Evolutionary conservation across 2,113 vertebrate species (phyloP).

Genomic region (Leucopsar rothschildi): DNA sequence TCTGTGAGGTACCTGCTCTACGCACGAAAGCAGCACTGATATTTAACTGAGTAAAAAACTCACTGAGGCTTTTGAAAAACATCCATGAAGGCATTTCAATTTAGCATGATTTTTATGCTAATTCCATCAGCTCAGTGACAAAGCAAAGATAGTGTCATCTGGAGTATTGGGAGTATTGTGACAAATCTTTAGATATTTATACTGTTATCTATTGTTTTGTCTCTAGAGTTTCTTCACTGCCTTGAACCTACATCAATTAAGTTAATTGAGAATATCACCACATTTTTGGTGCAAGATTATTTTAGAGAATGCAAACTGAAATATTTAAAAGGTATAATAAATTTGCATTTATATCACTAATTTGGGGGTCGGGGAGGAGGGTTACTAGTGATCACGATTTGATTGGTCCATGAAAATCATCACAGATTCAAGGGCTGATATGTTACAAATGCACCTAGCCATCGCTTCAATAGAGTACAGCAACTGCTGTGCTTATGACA

Average conservation of each 20-base stretch:
- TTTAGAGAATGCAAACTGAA: background rate
- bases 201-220: background rate
- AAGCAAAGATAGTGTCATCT: background rate
- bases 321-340: background rate
- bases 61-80: background rate
- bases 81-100: background rate
- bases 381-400: background rate
- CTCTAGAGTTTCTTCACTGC: background rate
- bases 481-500: background rate
- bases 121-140: background rate
- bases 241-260: background rate
- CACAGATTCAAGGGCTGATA: background rate
- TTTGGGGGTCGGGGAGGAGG: background rate
- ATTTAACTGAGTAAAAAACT: background rate
- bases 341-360: background rate
- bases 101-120: conserved; percentile 3
- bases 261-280: background rate
- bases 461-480: background rate
- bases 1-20: background rate
- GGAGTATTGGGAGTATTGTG: background rate
- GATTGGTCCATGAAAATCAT: background rate
- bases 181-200: background rate
- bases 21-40: background rate
- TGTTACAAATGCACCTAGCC: background rate
- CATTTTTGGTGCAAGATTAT: background rate